phyloP scores from a whole-genome alignment of 2,113 vertebrate genomes.

The Ptilonorhynchus violaceus region DNA sequence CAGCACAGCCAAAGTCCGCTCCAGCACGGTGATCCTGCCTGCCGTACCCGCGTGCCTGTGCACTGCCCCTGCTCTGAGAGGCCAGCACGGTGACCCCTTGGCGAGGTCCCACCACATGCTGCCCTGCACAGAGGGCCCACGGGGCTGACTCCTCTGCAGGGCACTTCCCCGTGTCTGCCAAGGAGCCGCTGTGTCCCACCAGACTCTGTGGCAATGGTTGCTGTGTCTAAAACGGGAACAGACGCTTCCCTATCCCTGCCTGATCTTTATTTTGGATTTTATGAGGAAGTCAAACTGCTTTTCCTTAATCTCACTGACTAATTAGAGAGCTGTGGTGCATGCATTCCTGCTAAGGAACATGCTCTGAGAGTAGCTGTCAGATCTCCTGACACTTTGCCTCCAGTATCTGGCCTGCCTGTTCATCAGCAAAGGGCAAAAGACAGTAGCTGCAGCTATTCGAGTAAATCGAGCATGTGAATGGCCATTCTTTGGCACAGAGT shows the following conservation, averaged over 20 bases:
- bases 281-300: neutral
- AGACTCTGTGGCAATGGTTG: neutral
- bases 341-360: neutral
- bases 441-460: neutral
- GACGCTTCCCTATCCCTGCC: neutral
- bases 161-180: neutral
- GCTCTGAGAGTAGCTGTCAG: accelerated
- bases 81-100: accelerated
- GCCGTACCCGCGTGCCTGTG: neutral
- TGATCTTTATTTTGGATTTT: neutral
- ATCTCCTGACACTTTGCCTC: neutral
- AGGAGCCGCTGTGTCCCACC: neutral
- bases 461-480: neutral
- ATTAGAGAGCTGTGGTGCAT: neutral
- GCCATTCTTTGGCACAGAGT: accelerated
- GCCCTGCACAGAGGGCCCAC: neutral
- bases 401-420: neutral
- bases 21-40: accelerated
- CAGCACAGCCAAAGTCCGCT: accelerated
- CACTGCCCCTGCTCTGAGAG: accelerated
- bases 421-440: neutral
- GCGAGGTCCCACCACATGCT: neutral
- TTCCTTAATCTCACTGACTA: neutral
- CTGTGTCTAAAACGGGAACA: neutral
- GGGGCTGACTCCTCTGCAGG: neutral